Percentiles rank a stretch among this genome's conserved stretches.
These are phyloP conservation scores for Anhinga anhinga DNA, from an alignment of 2,113 vertebrate species.

Conservation along the genomic window DNA sequence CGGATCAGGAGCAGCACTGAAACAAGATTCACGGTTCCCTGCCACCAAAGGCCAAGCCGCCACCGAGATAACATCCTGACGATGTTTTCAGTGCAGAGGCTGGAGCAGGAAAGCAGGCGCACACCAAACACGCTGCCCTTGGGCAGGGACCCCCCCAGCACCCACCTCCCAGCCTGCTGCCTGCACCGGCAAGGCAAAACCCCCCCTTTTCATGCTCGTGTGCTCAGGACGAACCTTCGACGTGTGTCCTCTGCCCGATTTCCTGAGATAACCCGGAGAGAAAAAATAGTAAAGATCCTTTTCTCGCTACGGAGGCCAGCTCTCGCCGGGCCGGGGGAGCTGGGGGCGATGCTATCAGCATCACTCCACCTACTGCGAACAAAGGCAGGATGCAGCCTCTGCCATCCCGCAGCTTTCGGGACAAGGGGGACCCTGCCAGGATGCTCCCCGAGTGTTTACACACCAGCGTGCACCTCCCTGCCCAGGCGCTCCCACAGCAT, in stretches of 20 bases:
- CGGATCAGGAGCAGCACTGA: neutral
- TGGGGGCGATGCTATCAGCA: neutral
- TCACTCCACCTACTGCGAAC: neutral
- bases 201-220: neutral
- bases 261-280: neutral
- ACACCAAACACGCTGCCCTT: accelerated
- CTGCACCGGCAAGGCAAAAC: accelerated
- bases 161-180: neutral
- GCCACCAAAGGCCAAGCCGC: neutral
- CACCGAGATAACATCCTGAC: neutral
- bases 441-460: neutral
- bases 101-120: neutral
- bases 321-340: neutral
- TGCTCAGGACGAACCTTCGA: neutral
- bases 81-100: neutral
- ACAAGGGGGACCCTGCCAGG: neutral
- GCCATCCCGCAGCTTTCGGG: neutral
- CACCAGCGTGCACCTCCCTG: neutral
- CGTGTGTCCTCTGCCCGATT: accelerated
- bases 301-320: neutral
- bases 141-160: no score
- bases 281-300: neutral
- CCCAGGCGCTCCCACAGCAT: no score
- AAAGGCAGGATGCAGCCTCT: neutral
- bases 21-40: neutral